Conservation (phyloP, 2,113 vertebrate genomes). For the Ochotona princeps region DNA sequence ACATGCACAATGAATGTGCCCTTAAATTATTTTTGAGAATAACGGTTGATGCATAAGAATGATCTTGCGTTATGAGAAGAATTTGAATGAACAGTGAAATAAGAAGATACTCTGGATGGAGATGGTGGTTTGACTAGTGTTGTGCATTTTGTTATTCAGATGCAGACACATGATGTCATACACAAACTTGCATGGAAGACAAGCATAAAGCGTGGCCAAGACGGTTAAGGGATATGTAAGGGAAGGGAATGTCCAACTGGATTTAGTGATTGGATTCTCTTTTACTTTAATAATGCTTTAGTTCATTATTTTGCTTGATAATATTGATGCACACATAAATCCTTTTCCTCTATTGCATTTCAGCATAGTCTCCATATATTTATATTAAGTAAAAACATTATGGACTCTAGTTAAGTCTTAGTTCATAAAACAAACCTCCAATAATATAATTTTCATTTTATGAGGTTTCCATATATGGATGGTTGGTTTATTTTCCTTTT, state of each 20-base stretch:
- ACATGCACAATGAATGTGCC: background rate
- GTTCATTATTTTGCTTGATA: background rate
- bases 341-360: background rate
- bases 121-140: background rate
- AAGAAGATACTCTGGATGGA: background rate
- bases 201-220: background rate
- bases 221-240: background rate
- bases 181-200: background rate
- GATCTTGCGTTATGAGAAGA: background rate
- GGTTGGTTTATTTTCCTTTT: background rate
- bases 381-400: background rate
- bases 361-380: background rate
- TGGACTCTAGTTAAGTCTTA: background rate
- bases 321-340: slow-evolving; percentile 11
- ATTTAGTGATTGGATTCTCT: slow-evolving; percentile 1
- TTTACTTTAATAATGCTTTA: background rate
- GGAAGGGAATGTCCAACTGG: background rate
- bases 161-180: background rate
- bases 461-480: background rate
- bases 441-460: background rate
- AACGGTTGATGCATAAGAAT: background rate
- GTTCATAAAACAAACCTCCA: slow-evolving; percentile 9
- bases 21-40: background rate
- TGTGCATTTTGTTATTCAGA: background rate
- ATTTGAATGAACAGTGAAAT: background rate